Percentiles rank a stretch among this genome's conserved stretches.
These are phyloP conservation scores for Mus pahari DNA, from an alignment of 2,113 vertebrate species.

Conservation along the genomic window DNA sequence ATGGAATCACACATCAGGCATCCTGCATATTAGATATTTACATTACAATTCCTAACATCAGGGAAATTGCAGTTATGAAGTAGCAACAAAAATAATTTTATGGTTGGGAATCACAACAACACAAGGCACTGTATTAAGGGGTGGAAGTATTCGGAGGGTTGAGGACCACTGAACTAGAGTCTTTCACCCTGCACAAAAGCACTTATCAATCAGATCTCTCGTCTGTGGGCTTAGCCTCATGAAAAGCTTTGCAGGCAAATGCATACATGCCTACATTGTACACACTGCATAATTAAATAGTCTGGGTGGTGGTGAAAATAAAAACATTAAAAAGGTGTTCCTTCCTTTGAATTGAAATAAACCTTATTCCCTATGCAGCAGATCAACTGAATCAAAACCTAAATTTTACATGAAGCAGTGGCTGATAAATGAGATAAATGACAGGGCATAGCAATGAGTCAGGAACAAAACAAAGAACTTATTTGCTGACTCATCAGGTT, in stretches of 20 bases:
- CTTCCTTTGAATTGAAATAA: conserved; percentile 23
- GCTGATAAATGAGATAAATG: background rate
- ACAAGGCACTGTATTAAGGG: background rate
- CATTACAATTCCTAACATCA: background rate
- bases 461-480: background rate
- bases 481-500: background rate
- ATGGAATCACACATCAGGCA: background rate
- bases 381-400: background rate
- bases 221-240: background rate
- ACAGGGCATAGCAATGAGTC: background rate
- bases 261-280: background rate
- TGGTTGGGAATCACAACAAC: background rate
- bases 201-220: background rate
- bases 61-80: background rate
- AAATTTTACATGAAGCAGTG: background rate
- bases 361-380: background rate
- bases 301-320: background rate
- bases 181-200: background rate
- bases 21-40: background rate
- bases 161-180: background rate
- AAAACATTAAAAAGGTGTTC: background rate
- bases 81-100: background rate
- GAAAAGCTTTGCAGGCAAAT: background rate
- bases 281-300: background rate
- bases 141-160: background rate